Evolutionary conservation across 37 sponge, comb jelly and placozoan genomes (phyloP).

Genomic region (Crambe crambe): DNA sequence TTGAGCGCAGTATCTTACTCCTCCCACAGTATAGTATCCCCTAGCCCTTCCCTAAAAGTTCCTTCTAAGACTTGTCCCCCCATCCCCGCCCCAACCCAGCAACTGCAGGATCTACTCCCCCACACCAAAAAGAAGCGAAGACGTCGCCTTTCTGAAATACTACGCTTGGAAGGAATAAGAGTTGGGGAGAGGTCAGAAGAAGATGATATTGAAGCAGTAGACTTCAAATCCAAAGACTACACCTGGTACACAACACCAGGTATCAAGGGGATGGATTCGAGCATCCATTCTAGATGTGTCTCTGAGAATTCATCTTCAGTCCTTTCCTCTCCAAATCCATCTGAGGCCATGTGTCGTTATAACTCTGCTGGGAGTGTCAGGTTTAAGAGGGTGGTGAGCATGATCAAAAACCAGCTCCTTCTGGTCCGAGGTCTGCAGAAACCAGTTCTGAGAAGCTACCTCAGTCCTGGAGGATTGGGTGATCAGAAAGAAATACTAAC

Average conservation of each 20-base stretch:
- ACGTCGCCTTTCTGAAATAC: not conserved
- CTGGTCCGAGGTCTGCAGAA: slow-evolving; percentile 37
- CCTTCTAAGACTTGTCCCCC: not conserved
- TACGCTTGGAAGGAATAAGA: not conserved
- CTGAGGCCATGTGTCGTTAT: not conserved
- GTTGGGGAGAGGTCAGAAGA: not conserved
- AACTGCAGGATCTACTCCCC: not conserved
- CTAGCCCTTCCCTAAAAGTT: too few relatives aligned
- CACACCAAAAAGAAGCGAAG: not conserved
- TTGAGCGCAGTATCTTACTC: too few relatives aligned
- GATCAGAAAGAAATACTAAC: slow-evolving; percentile 20
- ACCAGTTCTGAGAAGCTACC: slow-evolving; percentile 33
- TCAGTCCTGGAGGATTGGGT: not conserved
- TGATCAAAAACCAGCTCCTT: slow-evolving; percentile 43
- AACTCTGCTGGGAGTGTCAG: not conserved
- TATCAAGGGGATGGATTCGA: not conserved
- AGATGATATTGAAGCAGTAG: not conserved
- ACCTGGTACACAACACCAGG: not conserved
- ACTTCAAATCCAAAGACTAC: not conserved
- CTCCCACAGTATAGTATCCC: too few relatives aligned
- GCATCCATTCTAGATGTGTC: not conserved
- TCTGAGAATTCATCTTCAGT: not conserved
- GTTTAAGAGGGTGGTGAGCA: slow-evolving; percentile 39
- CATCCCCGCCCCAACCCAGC: not conserved
- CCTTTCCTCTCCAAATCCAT: not conserved